Evolutionary conservation across 2,113 vertebrate genomes (phyloP).

Genomic region (Rhipidura dahli): DNA sequence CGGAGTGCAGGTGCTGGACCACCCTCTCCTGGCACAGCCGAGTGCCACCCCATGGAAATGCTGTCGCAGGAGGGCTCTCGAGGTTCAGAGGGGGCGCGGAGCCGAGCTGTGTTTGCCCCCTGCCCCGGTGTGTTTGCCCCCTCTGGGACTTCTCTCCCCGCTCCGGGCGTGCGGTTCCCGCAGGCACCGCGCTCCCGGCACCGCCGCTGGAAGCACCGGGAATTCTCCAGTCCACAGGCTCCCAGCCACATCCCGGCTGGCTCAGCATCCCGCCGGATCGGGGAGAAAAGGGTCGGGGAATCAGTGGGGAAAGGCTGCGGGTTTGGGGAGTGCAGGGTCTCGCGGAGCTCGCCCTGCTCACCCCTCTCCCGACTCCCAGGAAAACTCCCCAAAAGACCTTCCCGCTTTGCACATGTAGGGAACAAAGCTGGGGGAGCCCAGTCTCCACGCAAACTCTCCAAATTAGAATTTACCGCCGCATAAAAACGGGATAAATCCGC

Average conservation of each 20-base stretch:
- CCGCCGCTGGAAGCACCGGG: not conserved
- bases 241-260: not conserved
- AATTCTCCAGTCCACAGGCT: fast-evolving
- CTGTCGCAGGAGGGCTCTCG: not conserved
- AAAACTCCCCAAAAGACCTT: not conserved
- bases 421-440: not conserved
- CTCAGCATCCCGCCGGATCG: not conserved
- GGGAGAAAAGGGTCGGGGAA: not conserved
- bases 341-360: not conserved
- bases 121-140: not conserved
- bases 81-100: not conserved
- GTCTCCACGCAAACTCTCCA: not conserved
- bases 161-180: not conserved
- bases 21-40: not conserved
- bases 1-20: not conserved
- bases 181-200: not conserved
- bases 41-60: not conserved
- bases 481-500: not conserved
- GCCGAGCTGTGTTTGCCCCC: not conserved
- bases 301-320: not conserved
- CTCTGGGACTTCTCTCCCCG: no score
- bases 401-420: not conserved
- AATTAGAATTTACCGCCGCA: conserved; percentile 30
- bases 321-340: no score
- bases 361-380: not conserved